Evolutionary conservation across 2,113 vertebrate species (phyloP).

Genomic region (Etheostoma spectabile): DNA sequence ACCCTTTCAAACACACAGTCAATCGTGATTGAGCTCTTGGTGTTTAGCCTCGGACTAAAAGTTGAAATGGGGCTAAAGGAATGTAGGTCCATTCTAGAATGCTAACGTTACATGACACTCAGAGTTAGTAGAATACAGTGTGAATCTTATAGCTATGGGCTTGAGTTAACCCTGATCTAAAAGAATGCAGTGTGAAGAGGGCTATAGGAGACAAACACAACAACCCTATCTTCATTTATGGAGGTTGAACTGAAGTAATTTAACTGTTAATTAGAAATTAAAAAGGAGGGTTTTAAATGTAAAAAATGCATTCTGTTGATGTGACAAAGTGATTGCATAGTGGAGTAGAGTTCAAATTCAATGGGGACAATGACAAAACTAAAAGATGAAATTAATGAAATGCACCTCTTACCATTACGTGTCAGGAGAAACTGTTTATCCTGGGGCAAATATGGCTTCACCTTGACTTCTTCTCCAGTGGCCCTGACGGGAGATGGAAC

Average conservation of each 20-base stretch:
- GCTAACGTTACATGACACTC: no score
- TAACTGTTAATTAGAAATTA: no score
- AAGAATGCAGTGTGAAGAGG: no score
- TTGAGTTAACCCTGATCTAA: no score
- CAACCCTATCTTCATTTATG: background rate
- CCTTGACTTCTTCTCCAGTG: slow-evolving; percentile 93
- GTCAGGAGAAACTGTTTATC: slow-evolving; percentile 98
- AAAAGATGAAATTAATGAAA: background rate
- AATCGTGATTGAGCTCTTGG: no score
- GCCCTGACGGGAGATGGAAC: slow-evolving; percentile 85
- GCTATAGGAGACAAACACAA: background rate
- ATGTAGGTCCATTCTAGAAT: no score
- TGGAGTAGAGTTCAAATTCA: background rate
- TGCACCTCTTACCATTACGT: slow-evolving; percentile 87
- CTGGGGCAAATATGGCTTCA: slow-evolving; percentile 94
- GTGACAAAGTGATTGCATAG: background rate
- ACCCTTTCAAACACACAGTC: no score
- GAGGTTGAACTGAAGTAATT: background rate
- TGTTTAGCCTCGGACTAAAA: no score
- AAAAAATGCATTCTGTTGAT: background rate
- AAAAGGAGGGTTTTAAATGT: no score
- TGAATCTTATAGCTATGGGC: no score
- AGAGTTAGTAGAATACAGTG: no score
- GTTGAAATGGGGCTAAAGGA: no score
- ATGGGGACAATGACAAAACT: background rate